Evolutionary conservation across 2,888 invertebrate genomes (phyloP).

Genomic region (Hyposoter didymator): DNA sequence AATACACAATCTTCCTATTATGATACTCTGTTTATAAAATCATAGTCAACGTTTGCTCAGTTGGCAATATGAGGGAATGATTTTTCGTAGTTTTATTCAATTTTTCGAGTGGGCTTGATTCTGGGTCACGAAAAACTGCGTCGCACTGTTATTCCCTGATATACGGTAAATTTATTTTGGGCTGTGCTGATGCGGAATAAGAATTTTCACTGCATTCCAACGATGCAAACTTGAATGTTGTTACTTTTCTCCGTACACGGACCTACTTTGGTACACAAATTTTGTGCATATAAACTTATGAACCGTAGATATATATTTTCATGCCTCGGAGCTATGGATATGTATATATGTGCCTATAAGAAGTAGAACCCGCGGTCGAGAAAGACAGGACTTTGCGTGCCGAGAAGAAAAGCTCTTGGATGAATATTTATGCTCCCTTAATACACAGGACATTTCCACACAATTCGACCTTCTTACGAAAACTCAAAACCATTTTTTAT

Average conservation of each 20-base stretch:
- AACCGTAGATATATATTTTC: not conserved
- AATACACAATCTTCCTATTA: no score
- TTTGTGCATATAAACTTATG: not conserved
- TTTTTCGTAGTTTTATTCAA: no score
- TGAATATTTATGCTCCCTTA: slow-evolving; percentile 59
- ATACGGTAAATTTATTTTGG: no score
- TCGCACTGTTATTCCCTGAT: no score
- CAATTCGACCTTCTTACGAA: not conserved
- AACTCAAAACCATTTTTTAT: not conserved
- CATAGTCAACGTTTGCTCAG: no score
- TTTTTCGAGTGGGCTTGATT: no score
- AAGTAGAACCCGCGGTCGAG: slow-evolving; percentile 1
- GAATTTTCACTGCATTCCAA: no score
- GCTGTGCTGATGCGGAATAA: no score
- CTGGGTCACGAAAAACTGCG: no score
- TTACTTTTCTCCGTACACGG: not conserved
- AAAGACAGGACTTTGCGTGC: slow-evolving; percentile 53
- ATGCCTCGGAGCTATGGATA: not conserved
- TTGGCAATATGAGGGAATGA: no score
- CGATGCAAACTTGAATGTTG: no score
- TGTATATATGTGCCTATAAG: slow-evolving; percentile 12
- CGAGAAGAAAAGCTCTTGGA: slow-evolving; percentile 58
- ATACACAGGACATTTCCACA: slow-evolving; percentile 17
- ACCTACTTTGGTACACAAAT: not conserved
- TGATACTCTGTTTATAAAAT: no score